These are phyloP conservation scores for Thumatha senex DNA, from an alignment of 2,888 invertebrate species.

Conservation along the genomic window DNA sequence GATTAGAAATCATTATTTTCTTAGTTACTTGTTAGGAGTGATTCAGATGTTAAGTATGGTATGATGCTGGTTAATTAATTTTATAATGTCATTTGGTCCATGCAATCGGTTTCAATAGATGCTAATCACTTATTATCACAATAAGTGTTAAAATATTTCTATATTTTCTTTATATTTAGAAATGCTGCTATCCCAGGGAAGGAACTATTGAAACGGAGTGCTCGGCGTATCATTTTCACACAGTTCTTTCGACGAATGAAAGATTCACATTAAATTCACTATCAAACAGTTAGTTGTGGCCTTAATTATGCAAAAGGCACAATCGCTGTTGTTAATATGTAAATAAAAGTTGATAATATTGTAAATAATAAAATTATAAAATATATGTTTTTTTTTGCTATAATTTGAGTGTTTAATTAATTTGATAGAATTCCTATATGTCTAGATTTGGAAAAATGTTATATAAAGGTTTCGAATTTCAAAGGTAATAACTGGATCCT, in stretches of 20 bases:
- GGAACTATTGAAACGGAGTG: conserved; percentile 23
- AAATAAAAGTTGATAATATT: conserved; percentile 82
- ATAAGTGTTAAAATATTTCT: conserved; percentile 50
- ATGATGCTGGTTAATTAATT: conserved; percentile 62
- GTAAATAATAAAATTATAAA: conserved; percentile 81
- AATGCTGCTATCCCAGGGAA: conserved; percentile 27
- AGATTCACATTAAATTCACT: conserved; percentile 57
- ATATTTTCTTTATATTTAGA: conserved; percentile 53
- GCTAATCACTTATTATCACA: conserved; percentile 43
- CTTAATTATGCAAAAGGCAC: conserved; percentile 57
- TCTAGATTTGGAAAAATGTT: background rate
- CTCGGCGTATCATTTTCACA: conserved; percentile 45
- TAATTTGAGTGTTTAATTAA: conserved; percentile 50
- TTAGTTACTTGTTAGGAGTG: conserved; percentile 52
- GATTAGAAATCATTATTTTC: conserved; percentile 52
- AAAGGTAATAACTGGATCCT: too few relatives aligned
- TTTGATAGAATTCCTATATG: too few relatives aligned
- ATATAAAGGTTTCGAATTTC: too few relatives aligned
- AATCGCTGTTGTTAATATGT: conserved; percentile 81
- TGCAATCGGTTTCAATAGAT: conserved; percentile 46
- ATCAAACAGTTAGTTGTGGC: conserved; percentile 72
- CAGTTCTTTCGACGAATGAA: conserved; percentile 32
- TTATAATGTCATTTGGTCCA: conserved; percentile 59
- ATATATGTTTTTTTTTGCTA: conserved; percentile 81
- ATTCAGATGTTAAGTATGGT: conserved; percentile 62